Evolutionary conservation across 2,113 vertebrate genomes (phyloP), one percentile per base, ranked within the genome.

Genomic region (Pungitius pungitius): DNA sequence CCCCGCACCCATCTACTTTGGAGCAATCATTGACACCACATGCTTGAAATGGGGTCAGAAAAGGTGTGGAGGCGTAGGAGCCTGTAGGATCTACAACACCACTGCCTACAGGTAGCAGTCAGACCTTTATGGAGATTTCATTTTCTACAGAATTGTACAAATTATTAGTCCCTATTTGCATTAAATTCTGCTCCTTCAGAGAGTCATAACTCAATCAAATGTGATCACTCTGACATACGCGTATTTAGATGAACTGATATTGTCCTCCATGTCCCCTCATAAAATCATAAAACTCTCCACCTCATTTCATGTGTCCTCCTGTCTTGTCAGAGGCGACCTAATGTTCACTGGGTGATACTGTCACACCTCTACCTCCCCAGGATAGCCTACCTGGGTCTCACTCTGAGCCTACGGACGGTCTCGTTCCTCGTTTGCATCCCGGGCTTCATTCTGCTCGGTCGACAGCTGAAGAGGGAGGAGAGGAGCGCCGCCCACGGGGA

Each of bases 1-100:
- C 54, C 94, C 95, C 35, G 94, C 95, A 0, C 96, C 96, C 0
- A 93, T 97, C 83, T 98, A 97, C 83, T 97, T 95, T 0, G 97
- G 97, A 2, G 93, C 94, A 3, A 74, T 96, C 54, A 96, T 99
- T 0, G 97, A 99, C 83, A 94, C 20, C 65, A 92, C 95, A 0
- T 99, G 96, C 84, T 72, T 99, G 56, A 97, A 95, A 81, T 99
- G 96, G 97, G 95, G 95, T 22, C 90, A 87, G 51, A 95, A 86
- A 30, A 85, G 78, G 56, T 96, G 95, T 69, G 96, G 96, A 4
- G 89, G 87, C 3, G 82, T 49, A 67, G 97, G 97, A 6, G 93
- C 95, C 3, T 99, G 97, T 58, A 92, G 96, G 35, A 67, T 96
- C 6, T 98, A 99, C 6, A 91, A 97, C 81, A 90, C 94, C 8